A percentile compares a stretch with the other conserved stretches of the same genome.
phyloP scores from a whole-genome alignment of 2,888 invertebrate species.

The Pyrrhosoma nymphula region DNA sequence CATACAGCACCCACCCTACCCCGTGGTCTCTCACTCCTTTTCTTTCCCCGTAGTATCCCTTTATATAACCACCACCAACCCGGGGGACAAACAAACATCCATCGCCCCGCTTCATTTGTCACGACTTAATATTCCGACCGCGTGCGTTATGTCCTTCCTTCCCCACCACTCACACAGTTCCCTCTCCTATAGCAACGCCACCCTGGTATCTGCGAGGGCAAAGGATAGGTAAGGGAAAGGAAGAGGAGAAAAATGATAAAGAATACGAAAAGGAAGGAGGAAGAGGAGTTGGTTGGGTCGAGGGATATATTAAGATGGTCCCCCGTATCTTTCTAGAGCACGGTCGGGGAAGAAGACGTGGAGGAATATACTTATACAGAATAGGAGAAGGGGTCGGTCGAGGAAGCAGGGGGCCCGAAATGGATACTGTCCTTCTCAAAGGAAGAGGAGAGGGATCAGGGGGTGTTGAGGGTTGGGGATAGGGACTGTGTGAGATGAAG shows the following conservation, averaged over 20 bases:
- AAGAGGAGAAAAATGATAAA: neutral
- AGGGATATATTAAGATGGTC: constrained; percentile 1
- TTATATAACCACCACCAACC: constrained; percentile 1
- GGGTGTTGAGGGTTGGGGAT: neutral
- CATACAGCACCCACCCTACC: neutral
- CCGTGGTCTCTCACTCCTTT: neutral
- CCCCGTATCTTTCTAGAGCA: constrained; percentile 44
- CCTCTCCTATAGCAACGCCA: neutral
- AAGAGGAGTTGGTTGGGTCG: neutral
- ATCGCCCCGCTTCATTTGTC: constrained; percentile 56
- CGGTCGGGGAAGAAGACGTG: constrained; percentile 13
- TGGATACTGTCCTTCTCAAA: neutral
- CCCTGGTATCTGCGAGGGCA: neutral
- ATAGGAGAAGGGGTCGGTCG: neutral
- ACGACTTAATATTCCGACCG: constrained; percentile 61
- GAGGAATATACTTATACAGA: neutral
- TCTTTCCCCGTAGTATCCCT: neutral
- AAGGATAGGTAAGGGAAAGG: neutral
- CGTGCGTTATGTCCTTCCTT: neutral
- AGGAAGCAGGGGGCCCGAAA: neutral
- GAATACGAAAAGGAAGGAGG: neutral
- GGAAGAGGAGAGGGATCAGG: neutral
- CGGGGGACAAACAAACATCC: constrained; percentile 55
- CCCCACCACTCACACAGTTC: neutral
- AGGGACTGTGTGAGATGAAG: neutral